phyloP scores from a whole-genome alignment of 2,113 vertebrate genomes.

The Accipiter virgatus region DNA sequence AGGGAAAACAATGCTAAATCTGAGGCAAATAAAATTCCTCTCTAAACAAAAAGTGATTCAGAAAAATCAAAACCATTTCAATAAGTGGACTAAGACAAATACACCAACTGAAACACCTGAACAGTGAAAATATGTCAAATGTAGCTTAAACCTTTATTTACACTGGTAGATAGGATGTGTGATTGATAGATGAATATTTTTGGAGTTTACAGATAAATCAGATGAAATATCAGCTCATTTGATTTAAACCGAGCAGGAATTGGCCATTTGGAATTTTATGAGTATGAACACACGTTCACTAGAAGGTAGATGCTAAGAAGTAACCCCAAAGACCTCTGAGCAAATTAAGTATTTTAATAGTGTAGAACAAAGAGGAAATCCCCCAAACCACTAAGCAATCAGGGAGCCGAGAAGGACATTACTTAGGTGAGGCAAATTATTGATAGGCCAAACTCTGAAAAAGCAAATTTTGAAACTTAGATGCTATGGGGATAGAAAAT shows the following conservation, averaged over 20 bases:
- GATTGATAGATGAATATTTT: background rate
- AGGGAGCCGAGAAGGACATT: background rate
- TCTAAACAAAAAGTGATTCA: background rate
- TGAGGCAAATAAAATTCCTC: background rate
- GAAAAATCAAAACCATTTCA: background rate
- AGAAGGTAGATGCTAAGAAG: background rate
- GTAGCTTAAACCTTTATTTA: background rate
- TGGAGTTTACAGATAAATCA: background rate
- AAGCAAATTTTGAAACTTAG: background rate
- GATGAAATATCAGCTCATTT: background rate
- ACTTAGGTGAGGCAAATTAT: background rate
- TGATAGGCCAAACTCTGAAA: background rate
- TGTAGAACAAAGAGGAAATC: background rate
- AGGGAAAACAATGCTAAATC: background rate
- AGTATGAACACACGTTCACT: accelerated
- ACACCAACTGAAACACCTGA: background rate
- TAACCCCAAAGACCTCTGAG: background rate
- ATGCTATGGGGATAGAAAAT: background rate
- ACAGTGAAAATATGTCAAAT: background rate
- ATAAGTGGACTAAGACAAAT: background rate
- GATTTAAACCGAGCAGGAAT: background rate
- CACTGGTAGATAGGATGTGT: background rate
- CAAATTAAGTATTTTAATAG: background rate
- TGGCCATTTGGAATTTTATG: background rate
- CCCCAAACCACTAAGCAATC: background rate